Evolutionary conservation across 1,140 invertebrate genomes (phyloP).

Genomic region (Babylonia areolata): DNA sequence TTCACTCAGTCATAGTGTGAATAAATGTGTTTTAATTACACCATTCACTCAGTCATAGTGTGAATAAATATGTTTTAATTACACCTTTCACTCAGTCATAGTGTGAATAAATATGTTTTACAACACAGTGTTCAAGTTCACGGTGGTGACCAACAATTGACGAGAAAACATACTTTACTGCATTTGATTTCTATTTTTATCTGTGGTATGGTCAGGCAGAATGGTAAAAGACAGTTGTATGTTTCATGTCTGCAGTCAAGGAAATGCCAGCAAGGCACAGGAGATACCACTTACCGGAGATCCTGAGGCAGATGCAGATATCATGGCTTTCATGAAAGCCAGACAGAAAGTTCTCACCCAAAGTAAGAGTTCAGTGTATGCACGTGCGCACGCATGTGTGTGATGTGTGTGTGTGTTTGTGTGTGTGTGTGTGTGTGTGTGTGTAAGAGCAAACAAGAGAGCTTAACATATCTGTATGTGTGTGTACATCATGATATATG

Average conservation of each 20-base stretch:
- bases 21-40: too few species aligned
- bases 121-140: too few species aligned
- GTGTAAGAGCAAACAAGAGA: background rate
- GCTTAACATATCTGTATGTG: background rate
- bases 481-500: too few species aligned
- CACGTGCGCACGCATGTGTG: background rate
- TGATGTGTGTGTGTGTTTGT: background rate
- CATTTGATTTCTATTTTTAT: background rate
- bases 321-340: slow-evolving; percentile 75
- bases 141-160: too few species aligned
- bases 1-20: too few species aligned
- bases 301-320: slow-evolving; percentile 75
- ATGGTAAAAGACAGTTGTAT: background rate
- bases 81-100: too few species aligned
- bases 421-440: background rate
- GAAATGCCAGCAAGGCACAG: slow-evolving; percentile 20
- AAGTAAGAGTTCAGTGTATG: slow-evolving; percentile 50
- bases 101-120: too few species aligned
- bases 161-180: too few species aligned
- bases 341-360: slow-evolving; percentile 70
- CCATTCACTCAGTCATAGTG: too few species aligned
- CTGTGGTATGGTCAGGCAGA: background rate
- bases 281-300: slow-evolving; percentile 73
- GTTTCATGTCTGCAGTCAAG: background rate
- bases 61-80: too few species aligned